Percentiles rank a stretch among this genome's conserved stretches.
Conservation (phyloP, 92 coral and sea anemone genomes). For the Diadumene lineata region DNA sequence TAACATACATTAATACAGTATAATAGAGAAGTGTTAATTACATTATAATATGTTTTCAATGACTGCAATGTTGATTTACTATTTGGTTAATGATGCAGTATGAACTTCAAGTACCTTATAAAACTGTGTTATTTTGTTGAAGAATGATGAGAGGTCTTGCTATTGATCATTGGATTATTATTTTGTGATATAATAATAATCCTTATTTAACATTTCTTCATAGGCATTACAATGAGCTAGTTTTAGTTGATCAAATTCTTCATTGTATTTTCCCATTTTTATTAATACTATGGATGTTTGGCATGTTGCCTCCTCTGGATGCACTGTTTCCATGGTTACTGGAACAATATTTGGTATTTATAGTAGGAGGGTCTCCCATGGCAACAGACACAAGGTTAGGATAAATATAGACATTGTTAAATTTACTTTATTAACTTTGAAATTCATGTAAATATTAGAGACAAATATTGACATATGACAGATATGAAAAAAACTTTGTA, state of each 20-base stretch:
- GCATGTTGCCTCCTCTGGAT: slow-evolving; percentile 89
- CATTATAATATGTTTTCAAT: background rate
- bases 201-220: background rate
- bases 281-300: slow-evolving; percentile 81
- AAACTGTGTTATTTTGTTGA: no score
- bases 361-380: slow-evolving; percentile 90
- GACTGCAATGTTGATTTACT: background rate
- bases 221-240: slow-evolving; percentile 65
- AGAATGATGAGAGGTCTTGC: no score
- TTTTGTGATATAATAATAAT: no score
- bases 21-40: background rate
- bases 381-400: slow-evolving; percentile 90
- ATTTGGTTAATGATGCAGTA: no score
- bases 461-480: no score
- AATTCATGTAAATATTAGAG: no score
- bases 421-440: no score
- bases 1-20: no score
- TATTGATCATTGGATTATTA: no score
- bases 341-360: slow-evolving; percentile 83
- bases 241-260: slow-evolving; percentile 59
- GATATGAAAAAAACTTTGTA: no score
- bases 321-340: slow-evolving; percentile 87
- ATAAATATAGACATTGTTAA: background rate
- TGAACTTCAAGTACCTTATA: no score
- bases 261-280: slow-evolving; percentile 73